Base-by-base conservation (phyloP, 2,113 vertebrate genomes). In the Egretta garzetta region DNA sequence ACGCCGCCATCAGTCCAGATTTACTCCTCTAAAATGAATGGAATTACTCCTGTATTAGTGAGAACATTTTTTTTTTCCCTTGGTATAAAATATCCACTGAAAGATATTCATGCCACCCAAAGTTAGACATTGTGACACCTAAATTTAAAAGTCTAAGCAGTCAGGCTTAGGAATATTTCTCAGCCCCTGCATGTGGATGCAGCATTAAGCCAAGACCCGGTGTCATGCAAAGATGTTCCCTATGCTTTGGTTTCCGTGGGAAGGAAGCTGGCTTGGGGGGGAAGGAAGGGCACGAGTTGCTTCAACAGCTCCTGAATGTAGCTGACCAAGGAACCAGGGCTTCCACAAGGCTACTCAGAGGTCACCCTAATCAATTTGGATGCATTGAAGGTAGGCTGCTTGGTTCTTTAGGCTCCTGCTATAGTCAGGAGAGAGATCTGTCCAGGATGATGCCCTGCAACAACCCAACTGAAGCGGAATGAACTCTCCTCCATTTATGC, bases 161-260 rank as follows among this genome's bases (percentile, higher is more conserved):
- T 26, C 24, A 39, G 24, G 10, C 5, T 27, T 47, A 71, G 56
- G 26, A 84, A 58, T 49, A 59, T 13, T 93, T 83, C n/a, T 86
- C 56, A 79, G 55, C 12, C 18, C 37, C 45, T 70, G 35, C 16
- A 22, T 12, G 12, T 23, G 37, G 79, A 37, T 79, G n/a, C 49
- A 88, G 27, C 20, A 30, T 33, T 41, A 67, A 74, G 20, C 55
- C 55, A 58, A 70, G 27, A 53, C 35, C 18, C 18, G 22, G 13
- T 80, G 80, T 32, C 50, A 55, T 3, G 4, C 1, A 1, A 62
- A 55, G 37, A 43, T 0, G 0, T 45, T n/a, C 32, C 32, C 47
- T 55, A 0, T 11, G 9, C 49, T 66, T 81, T 33, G 12, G 23
- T 52, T 93, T 91, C 64, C 41, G 10, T 23, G 43, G 30, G 47